Evolutionary conservation across 2,888 invertebrate genomes (phyloP), one percentile per base, ranked within the genome.

Genomic region (Onchidella celtica): DNA sequence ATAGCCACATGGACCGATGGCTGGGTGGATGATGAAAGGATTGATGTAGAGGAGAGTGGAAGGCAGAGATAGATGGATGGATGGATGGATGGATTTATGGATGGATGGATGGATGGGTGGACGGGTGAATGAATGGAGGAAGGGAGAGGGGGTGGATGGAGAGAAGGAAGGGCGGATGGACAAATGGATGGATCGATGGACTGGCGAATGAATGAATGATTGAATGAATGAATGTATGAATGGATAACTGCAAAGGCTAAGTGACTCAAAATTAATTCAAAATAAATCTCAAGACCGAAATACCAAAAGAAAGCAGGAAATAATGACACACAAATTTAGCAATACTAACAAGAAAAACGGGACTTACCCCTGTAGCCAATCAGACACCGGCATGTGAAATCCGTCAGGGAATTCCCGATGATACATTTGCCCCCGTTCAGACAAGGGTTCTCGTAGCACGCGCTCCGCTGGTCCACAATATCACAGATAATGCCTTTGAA

Each of bases 401-500:
- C 95, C 84, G 96, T 94, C 77, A 99, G 94, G 65, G 97, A 96
- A 55, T 86, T 85, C 87, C 95, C 96, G 86, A 98, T 95, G 85
- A 96, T 95, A 94, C 99, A 99, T 68, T 97, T 96, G 65, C 98
- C 98, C 70, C 97, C 97, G 92, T 98, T 97, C 89, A 95, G 94
- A 93, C 99, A 99, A 0, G 98, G 98, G 83, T 96, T 95, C 34
- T 96, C 95, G 93, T 97, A 97, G 93, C 99, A 99, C 72, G 97
- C 97, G 80, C 91, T 92, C 92, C 97, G 97, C 47, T 96, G 96
- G 86, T 97, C 96, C 76, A 96, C 95, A 88, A 98, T 97, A 94
- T 99, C 98, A 94, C 99, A 99, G 78, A 98, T 95, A 17, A 97
- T 97, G 9, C 98, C 98, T 77, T 96, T 96, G 94, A 96, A 99